These are phyloP conservation scores for Cyclophora punctaria DNA, from an alignment of 2,888 invertebrate genomes.

Conservation along the genomic window DNA sequence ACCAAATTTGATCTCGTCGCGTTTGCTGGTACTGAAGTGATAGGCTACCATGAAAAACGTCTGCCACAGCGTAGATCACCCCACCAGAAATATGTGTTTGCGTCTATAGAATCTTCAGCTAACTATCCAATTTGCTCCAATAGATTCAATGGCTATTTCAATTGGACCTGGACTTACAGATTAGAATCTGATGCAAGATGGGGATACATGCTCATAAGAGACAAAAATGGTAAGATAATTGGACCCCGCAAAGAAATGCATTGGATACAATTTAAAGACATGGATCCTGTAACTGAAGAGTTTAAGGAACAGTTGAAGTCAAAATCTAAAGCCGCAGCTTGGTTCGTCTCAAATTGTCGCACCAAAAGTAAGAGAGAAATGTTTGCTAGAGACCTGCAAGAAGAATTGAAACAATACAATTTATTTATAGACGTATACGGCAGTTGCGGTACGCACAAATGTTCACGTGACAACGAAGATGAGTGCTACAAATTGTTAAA, in stretches of 20 bases:
- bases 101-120: constrained; percentile 45
- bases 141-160: constrained; percentile 41
- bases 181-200: constrained; percentile 46
- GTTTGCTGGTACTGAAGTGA: constrained; percentile 42
- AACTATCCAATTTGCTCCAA: constrained; percentile 42
- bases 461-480: constrained; percentile 20
- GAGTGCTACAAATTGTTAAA: constrained; percentile 27
- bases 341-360: constrained; percentile 38
- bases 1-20: constrained; percentile 45
- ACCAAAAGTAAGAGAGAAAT: constrained; percentile 25
- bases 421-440: constrained; percentile 38
- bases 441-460: constrained; percentile 29
- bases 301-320: constrained; percentile 20
- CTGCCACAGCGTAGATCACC: constrained; percentile 35
- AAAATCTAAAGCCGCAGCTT: constrained; percentile 36
- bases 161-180: constrained; percentile 61
- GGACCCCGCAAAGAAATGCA: constrained; percentile 38
- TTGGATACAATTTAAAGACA: constrained; percentile 32
- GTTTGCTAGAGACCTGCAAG: constrained; percentile 18
- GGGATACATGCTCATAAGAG: constrained; percentile 41
- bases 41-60: constrained; percentile 3
- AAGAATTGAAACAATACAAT: constrained; percentile 22
- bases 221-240: constrained; percentile 25
- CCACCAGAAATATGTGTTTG: constrained; percentile 50
- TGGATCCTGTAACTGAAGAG: constrained; percentile 32